Percentiles rank a stretch among this genome's conserved stretches.
phyloP scores from a whole-genome alignment of 2,888 invertebrate genomes.

The Polyploca ridens region DNA sequence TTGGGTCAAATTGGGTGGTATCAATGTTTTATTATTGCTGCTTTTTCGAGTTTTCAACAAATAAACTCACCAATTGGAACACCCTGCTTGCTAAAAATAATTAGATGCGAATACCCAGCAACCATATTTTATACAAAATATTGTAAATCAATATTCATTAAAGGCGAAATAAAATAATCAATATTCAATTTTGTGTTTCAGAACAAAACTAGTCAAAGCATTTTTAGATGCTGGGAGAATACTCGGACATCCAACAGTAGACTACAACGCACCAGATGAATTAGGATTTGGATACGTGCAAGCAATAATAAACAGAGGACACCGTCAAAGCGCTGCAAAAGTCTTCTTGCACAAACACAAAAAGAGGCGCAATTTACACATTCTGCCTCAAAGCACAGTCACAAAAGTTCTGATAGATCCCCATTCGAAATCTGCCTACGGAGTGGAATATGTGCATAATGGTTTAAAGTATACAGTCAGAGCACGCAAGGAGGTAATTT shows the following conservation, averaged over 20 bases:
- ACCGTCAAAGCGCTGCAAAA: slow-evolving; percentile 87
- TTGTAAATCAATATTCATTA: too few species aligned
- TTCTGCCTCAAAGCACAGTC: slow-evolving; percentile 86
- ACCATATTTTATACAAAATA: too few species aligned
- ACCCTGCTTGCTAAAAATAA: too few species aligned
- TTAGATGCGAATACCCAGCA: too few species aligned
- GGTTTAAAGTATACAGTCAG: slow-evolving; percentile 72
- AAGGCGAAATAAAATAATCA: too few species aligned
- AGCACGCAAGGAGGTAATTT: slow-evolving; percentile 91
- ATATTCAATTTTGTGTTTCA: slow-evolving; percentile 41
- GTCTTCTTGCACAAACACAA: slow-evolving; percentile 86
- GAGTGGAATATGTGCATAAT: slow-evolving; percentile 87
- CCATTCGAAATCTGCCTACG: slow-evolving; percentile 85
- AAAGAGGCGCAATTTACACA: slow-evolving; percentile 86
- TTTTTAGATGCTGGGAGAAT: slow-evolving; percentile 86
- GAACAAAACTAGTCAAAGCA: slow-evolving; percentile 69
- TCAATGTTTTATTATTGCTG: too few species aligned
- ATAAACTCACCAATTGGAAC: too few species aligned
- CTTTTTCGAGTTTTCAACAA: too few species aligned
- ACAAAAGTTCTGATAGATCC: slow-evolving; percentile 87
- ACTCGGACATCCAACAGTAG: slow-evolving; percentile 87
- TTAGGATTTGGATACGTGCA: slow-evolving; percentile 88
- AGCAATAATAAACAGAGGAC: slow-evolving; percentile 84
- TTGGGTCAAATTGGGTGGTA: too few species aligned
- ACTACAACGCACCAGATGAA: slow-evolving; percentile 87